Base-by-base conservation (phyloP, 92 coral and sea anemone species). In the Nematostella vectensis region DNA sequence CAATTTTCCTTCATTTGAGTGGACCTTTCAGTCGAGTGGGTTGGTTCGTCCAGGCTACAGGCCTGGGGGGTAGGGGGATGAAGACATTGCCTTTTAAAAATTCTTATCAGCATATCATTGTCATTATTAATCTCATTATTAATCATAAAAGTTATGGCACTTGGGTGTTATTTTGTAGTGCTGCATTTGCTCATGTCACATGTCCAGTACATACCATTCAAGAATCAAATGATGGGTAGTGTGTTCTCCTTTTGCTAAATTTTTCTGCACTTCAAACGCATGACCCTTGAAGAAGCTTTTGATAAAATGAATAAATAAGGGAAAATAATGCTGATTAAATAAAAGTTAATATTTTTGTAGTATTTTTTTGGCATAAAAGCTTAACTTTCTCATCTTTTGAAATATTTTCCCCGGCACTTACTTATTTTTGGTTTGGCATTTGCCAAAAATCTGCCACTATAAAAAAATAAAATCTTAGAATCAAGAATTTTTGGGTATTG, bases 261-360 rank as follows among this genome's bases (percentile, higher is more conserved):
- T 50, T 2, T 25, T 22, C 49, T 25, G 25, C 4, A 77, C 38
- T 23, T 77, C 78, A 33, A 57, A 58, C 21, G 60, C 25, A 25
- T 77, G 77, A 1, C 83, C 83, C 38, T 50, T 77, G 65, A 77
- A 77, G 45, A 77, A 77, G 42, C 83, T 70, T 24, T 20, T 24
- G 56, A 38, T 2, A 52, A 60, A 19, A 29, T 16, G 63, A 25
- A 9, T 17, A 4, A 18, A 45, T 11, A 45, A 45, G 23, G 51
- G 4, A 45, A 9, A 10, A 36, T 8, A 15, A n/a, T n/a, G n/a
- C n/a, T n/a, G n/a, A n/a, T n/a, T 15, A 36, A 36, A 36, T 36
- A 36, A 36, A 36, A 36, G 9, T 8, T 36, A 15, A 36, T 36
- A n/a, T n/a, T n/a, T n/a, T n/a, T n/a, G n/a, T n/a, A n/a, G n/a